Conservation (phyloP, 1,140 invertebrate species). For the Mylabris phalerata region DNA sequence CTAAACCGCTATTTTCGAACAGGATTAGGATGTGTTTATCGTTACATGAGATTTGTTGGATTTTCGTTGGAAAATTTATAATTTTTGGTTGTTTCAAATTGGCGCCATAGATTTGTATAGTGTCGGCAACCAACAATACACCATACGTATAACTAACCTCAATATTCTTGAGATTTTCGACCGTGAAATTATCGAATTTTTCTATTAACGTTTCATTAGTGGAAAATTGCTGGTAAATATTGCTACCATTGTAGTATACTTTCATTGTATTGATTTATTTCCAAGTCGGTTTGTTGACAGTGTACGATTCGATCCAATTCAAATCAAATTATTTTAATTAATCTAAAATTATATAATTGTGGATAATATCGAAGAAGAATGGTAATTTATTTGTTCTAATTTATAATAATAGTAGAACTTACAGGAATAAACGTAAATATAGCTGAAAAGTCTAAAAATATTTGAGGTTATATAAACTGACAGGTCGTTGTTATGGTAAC, state of each 20-base stretch:
- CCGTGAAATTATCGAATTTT: constrained; percentile 16
- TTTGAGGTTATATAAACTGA: too few relatives aligned
- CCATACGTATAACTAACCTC: constrained; percentile 16
- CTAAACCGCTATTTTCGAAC: constrained; percentile 1
- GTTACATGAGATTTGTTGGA: constrained; percentile 17
- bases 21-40: constrained; percentile 23
- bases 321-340: too few relatives aligned
- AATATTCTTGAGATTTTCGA: constrained; percentile 10
- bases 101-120: constrained; percentile 4
- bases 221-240: constrained; percentile 30
- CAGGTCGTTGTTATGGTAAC: too few relatives aligned
- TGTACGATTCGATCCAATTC: neutral
- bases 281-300: constrained; percentile 16
- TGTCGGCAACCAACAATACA: constrained; percentile 8
- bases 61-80: constrained; percentile 5
- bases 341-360: too few relatives aligned
- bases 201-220: constrained; percentile 15
- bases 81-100: neutral
- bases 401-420: too few relatives aligned
- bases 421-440: too few relatives aligned
- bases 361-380: too few relatives aligned
- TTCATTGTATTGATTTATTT: constrained; percentile 35
- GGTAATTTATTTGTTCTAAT: too few relatives aligned
- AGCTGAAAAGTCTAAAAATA: too few relatives aligned
- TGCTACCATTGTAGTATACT: constrained; percentile 31